Evolutionary conservation across 2,888 invertebrate species (phyloP).

Genomic region (Xylophagus ater): DNA sequence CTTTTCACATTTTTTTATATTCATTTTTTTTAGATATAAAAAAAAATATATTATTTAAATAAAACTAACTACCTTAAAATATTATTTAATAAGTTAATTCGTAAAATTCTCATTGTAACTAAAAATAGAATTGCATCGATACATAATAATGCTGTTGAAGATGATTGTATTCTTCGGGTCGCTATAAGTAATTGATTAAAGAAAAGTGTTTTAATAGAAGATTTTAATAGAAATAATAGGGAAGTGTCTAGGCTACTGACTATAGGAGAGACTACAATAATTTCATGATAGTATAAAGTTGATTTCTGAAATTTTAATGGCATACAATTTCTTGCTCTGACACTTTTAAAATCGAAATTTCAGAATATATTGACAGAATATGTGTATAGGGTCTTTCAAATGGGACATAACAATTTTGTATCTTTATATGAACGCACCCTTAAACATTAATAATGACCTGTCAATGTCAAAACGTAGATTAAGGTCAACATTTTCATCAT

Average conservation of each 20-base stretch:
- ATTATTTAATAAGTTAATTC: neutral
- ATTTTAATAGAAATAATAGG: neutral
- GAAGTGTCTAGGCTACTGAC: neutral
- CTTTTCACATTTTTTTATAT: too few relatives aligned
- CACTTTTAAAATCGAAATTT: neutral
- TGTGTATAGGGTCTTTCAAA: too few relatives aligned
- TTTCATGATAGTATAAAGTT: neutral
- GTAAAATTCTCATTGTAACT: constrained; percentile 4
- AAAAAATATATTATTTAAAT: constrained; percentile 8
- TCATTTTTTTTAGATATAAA: too few relatives aligned
- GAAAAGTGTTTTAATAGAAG: neutral
- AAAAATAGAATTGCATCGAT: constrained; percentile 3
- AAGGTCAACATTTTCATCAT: too few relatives aligned
- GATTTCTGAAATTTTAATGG: neutral
- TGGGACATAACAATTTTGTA: too few relatives aligned
- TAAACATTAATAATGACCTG: too few relatives aligned
- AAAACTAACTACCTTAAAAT: constrained; percentile 13
- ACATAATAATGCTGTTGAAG: constrained; percentile 3
- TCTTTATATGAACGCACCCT: too few relatives aligned
- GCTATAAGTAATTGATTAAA: constrained; percentile 3
- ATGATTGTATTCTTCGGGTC: constrained; percentile 4
- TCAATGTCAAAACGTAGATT: too few relatives aligned
- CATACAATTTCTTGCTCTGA: neutral
- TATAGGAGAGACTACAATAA: too few relatives aligned
- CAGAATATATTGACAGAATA: neutral